Percentiles rank a stretch among this genome's conserved stretches.
phyloP scores from a whole-genome alignment of 2,113 vertebrate species.

The Physeter macrocephalus region DNA sequence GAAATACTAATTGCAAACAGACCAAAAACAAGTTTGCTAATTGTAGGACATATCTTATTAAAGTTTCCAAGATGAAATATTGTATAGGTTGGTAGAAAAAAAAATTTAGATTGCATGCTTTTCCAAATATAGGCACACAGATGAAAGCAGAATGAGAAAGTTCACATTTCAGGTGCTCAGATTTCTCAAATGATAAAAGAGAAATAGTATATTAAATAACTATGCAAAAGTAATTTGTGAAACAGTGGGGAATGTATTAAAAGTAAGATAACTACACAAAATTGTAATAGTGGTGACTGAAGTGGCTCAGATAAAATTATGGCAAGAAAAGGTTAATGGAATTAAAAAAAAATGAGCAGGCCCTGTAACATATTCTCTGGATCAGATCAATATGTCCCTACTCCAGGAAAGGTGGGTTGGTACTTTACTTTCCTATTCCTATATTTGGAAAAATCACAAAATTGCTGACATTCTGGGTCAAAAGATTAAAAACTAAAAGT shows the following conservation, averaged over 20 bases:
- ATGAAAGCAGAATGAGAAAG: conserved; percentile 29
- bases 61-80: conserved; percentile 13
- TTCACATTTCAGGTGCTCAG: conserved; percentile 28
- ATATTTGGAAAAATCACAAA: conserved; percentile 43
- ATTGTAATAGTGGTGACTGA: neutral
- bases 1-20: neutral
- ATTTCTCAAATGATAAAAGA: conserved; percentile 22
- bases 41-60: neutral
- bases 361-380: neutral
- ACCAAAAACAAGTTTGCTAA: conserved; percentile 6
- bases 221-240: conserved; percentile 4
- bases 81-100: conserved; percentile 9
- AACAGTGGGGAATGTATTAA: conserved; percentile 2
- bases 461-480: neutral
- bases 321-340: neutral
- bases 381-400: neutral
- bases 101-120: conserved; percentile 10
- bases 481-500: conserved; percentile 3
- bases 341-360: neutral
- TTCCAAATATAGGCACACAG: conserved; percentile 38
- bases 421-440: conserved; percentile 5
- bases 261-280: neutral
- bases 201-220: neutral
- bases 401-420: neutral
- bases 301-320: conserved; percentile 24